phyloP scores from a whole-genome alignment of 2,888 invertebrate genomes.

The Caenorhabditis imperialis region DNA sequence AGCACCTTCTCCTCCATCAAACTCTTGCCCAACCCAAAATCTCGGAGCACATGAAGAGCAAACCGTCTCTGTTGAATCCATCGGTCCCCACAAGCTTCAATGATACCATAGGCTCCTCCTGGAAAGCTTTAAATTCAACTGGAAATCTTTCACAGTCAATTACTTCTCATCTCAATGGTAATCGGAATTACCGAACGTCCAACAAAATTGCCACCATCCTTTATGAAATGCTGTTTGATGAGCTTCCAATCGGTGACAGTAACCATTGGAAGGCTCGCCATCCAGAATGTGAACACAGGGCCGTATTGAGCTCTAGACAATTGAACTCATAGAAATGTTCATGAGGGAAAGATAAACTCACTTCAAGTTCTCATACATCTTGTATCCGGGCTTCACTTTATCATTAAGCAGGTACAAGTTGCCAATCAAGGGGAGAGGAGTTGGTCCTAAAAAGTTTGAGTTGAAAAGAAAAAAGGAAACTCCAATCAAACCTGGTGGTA shows the following conservation, averaged over 20 bases:
- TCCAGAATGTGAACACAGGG: constrained; percentile 51
- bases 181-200: constrained; percentile 47
- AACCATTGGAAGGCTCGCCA: constrained; percentile 45
- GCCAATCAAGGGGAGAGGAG: constrained; percentile 47
- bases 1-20: constrained; percentile 59
- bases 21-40: constrained; percentile 63
- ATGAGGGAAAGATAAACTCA: too few species aligned
- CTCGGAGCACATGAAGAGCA: constrained; percentile 55
- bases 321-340: too few species aligned
- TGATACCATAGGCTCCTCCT: constrained; percentile 49
- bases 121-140: neutral
- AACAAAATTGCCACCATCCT: constrained; percentile 47
- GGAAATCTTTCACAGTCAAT: neutral
- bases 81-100: constrained; percentile 44
- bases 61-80: constrained; percentile 54
- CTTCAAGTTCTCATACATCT: constrained; percentile 37
- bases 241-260: constrained; percentile 38
- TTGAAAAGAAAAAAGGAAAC: neutral
- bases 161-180: constrained; percentile 32
- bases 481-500: constrained; percentile 43
- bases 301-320: constrained; percentile 49
- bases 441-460: constrained; percentile 32
- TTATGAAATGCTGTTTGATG: constrained; percentile 48
- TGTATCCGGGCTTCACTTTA: constrained; percentile 44
- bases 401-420: constrained; percentile 35